Evolutionary conservation across 2,888 invertebrate genomes (phyloP).

Genomic region (Hyalella azteca): DNA sequence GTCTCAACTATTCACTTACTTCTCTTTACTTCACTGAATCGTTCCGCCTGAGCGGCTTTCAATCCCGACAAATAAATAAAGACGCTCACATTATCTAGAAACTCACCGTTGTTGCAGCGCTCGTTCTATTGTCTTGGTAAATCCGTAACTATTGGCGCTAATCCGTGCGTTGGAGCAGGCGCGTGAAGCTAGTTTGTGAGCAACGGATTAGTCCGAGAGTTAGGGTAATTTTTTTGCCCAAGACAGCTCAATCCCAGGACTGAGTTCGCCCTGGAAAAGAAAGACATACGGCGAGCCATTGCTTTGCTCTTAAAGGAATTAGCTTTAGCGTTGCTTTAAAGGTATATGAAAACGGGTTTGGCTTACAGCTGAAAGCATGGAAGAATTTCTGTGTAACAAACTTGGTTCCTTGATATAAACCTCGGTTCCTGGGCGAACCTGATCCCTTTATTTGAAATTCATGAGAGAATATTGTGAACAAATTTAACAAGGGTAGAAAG

Average conservation of each 20-base stretch:
- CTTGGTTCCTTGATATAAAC: too few relatives aligned
- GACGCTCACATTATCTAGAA: neutral
- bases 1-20: too few relatives aligned
- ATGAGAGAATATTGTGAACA: too few relatives aligned
- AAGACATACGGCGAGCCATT: slow-evolving; percentile 15
- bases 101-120: neutral
- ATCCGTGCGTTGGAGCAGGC: neutral
- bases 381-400: too few relatives aligned
- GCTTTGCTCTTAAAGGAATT: slow-evolving; percentile 30
- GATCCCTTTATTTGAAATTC: too few relatives aligned
- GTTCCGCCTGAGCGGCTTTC: slow-evolving; percentile 10
- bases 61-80: neutral
- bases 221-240: slow-evolving; percentile 32
- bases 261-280: slow-evolving; percentile 7
- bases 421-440: too few relatives aligned
- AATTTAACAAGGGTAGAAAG: too few relatives aligned
- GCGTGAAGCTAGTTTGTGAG: slow-evolving; percentile 20
- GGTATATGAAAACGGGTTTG: too few relatives aligned
- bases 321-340: neutral
- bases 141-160: slow-evolving; percentile 29
- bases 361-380: too few relatives aligned
- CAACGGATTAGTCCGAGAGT: slow-evolving; percentile 10
- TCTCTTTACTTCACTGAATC: too few relatives aligned
- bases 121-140: slow-evolving; percentile 9
- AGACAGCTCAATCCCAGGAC: slow-evolving; percentile 33